Evolutionary conservation across 2,113 vertebrate species (phyloP).

Genomic region (Elephas maximus): DNA sequence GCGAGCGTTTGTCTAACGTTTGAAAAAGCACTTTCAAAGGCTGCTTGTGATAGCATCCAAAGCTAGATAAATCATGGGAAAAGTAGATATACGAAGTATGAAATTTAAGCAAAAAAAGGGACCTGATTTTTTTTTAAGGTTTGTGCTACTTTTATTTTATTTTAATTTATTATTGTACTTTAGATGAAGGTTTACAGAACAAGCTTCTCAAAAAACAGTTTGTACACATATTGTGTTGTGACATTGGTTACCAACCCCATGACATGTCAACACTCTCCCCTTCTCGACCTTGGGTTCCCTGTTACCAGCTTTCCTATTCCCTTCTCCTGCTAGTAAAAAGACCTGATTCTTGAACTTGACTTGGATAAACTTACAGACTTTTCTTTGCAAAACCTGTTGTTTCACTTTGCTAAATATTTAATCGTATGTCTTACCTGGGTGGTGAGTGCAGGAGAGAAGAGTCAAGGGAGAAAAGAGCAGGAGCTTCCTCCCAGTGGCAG

Average conservation of each 20-base stretch:
- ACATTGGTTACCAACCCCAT: too few relatives aligned
- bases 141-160: too few relatives aligned
- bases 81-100: neutral
- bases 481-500: too few relatives aligned
- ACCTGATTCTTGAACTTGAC: neutral
- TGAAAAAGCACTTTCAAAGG: too few relatives aligned
- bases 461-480: neutral
- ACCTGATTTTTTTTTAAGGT: too few relatives aligned
- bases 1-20: neutral
- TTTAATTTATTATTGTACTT: too few relatives aligned
- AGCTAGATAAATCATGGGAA: neutral
- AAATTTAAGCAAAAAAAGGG: slow-evolving; percentile 17
- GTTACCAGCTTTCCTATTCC: too few relatives aligned
- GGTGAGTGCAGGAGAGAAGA: neutral
- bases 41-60: neutral
- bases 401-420: neutral
- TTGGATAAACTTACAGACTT: neutral
- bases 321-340: neutral
- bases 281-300: too few relatives aligned
- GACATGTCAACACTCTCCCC: too few relatives aligned
- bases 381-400: slow-evolving; percentile 1
- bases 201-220: too few relatives aligned
- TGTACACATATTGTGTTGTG: too few relatives aligned
- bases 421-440: neutral
- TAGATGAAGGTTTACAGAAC: too few relatives aligned